A percentile compares a stretch with the other conserved stretches of the same genome.
Evolutionary conservation across 2,113 vertebrate genomes (phyloP).

Genomic region (Strix uralensis): DNA sequence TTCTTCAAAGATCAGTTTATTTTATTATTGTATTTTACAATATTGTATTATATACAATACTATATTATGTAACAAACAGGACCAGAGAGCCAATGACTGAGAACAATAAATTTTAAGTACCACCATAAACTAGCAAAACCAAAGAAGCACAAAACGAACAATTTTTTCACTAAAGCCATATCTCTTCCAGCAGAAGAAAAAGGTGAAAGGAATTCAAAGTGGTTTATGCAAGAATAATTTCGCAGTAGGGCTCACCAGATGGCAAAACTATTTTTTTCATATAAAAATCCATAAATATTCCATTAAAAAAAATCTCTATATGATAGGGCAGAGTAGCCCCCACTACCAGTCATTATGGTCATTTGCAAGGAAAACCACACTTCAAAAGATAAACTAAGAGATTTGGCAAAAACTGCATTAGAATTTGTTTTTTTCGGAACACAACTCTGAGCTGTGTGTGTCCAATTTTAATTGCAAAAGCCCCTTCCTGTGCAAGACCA

Average conservation of each 20-base stretch:
- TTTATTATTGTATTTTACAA: neutral
- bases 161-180: neutral
- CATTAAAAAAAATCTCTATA: neutral
- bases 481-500: neutral
- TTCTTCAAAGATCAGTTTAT: neutral
- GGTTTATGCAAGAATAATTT: accelerated
- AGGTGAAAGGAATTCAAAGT: neutral
- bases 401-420: neutral
- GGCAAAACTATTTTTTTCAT: neutral
- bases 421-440: neutral
- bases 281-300: neutral
- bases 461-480: slow-evolving; percentile 1
- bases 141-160: neutral
- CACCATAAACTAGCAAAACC: neutral
- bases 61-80: neutral
- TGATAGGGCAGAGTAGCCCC: neutral
- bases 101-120: neutral
- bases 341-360: accelerated
- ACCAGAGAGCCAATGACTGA: neutral
- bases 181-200: neutral
- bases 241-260: neutral
- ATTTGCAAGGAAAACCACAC: neutral
- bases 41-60: accelerated
- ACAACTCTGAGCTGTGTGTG: neutral
- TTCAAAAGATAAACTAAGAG: neutral